Evolutionary conservation across 1,140 invertebrate genomes (phyloP).

Genomic region (Bathynomus jamesi): DNA sequence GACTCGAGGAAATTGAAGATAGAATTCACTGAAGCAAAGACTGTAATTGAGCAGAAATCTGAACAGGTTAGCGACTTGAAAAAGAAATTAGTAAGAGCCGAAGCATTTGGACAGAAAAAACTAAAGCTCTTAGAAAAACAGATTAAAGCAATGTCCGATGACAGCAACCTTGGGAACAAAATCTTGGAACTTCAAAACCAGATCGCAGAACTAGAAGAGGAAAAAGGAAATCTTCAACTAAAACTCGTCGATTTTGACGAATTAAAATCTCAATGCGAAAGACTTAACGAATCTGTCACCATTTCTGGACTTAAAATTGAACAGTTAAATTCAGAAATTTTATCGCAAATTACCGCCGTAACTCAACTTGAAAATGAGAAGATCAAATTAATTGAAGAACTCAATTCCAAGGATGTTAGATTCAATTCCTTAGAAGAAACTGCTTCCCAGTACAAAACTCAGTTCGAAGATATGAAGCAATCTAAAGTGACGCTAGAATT

Average conservation of each 20-base stretch:
- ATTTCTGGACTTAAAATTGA: constrained; percentile 47
- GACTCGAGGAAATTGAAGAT: constrained; percentile 30
- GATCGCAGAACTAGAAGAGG: constrained; percentile 75
- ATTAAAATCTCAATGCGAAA: constrained; percentile 23
- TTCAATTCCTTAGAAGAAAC: constrained; percentile 53
- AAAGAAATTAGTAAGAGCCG: constrained; percentile 74
- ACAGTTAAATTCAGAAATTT: constrained; percentile 47
- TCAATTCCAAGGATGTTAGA: constrained; percentile 41
- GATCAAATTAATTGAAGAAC: constrained; percentile 58
- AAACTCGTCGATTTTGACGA: constrained; percentile 73
- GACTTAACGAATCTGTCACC: constrained; percentile 47
- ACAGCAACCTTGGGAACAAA: constrained; percentile 50
- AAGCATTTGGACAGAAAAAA: constrained; percentile 68
- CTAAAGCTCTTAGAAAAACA: constrained; percentile 75
- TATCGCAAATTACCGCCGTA: constrained; percentile 52
- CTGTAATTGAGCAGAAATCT: constrained; percentile 45
- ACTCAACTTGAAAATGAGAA: constrained; percentile 57
- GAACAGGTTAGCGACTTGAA: constrained; percentile 63
- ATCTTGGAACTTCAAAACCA: constrained; percentile 63
- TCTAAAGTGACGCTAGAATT: constrained; percentile 27
- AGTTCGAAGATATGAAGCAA: constrained; percentile 48
- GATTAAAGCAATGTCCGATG: constrained; percentile 59
- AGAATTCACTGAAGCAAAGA: constrained; percentile 38
- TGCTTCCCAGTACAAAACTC: constrained; percentile 50
- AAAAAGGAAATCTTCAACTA: constrained; percentile 78